phyloP scores from a whole-genome alignment of 2,113 vertebrate species.

The Trichomycterus rosablanca region DNA sequence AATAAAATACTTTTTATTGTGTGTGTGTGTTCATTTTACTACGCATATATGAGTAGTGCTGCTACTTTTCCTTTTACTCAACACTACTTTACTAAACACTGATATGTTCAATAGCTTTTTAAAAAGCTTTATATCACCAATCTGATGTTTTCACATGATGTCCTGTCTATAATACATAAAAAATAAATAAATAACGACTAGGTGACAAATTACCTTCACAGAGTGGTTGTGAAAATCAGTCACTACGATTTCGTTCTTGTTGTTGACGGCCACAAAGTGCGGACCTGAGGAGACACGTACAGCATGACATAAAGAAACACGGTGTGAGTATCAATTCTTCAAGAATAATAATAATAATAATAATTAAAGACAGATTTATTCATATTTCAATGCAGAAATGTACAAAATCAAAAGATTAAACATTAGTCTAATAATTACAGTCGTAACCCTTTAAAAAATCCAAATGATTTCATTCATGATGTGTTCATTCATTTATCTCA shows the following conservation, averaged over 20 bases:
- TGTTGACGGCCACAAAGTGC: conserved; percentile 95
- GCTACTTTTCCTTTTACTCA: no score
- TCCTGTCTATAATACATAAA: no score
- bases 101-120: neutral
- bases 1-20: no score
- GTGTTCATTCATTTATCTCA: neutral
- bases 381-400: neutral
- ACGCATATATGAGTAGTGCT: no score
- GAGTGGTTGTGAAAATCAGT: conserved; percentile 98
- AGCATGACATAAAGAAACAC: neutral
- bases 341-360: neutral
- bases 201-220: conserved; percentile 93
- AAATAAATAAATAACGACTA: no score
- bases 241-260: conserved; percentile 96
- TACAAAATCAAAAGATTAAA: conserved; percentile 4
- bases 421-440: no score
- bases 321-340: neutral
- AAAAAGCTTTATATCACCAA: neutral
- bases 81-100: no score
- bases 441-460: neutral
- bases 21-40: no score
- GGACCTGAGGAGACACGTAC: conserved; percentile 70
- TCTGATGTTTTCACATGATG: no score
- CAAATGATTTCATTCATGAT: neutral
- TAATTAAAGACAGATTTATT: no score